Evolutionary conservation across 2,113 vertebrate genomes (phyloP).

Genomic region (Spheniscus mendiculus): DNA sequence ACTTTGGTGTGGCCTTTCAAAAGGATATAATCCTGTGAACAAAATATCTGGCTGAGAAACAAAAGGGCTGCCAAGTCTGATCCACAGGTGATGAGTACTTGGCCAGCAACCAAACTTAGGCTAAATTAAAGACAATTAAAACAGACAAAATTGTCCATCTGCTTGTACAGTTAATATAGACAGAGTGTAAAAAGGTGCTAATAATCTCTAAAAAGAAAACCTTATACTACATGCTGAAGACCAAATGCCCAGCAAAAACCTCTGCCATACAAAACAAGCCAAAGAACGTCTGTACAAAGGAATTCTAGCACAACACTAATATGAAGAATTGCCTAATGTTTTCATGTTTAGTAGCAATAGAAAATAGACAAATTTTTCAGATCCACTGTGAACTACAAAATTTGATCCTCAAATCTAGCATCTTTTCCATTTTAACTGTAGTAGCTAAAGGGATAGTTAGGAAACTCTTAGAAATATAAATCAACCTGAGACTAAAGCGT

Average conservation of each 20-base stretch:
- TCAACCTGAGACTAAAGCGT: neutral
- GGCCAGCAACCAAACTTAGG: conserved; percentile 61
- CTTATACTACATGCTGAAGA: neutral
- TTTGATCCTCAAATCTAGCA: neutral
- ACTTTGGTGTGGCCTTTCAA: conserved; percentile 55
- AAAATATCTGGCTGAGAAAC: conserved; percentile 22
- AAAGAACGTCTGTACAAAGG: neutral
- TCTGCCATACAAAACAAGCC: neutral
- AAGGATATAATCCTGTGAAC: conserved; percentile 44
- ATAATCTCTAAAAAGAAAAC: neutral
- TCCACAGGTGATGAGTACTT: conserved; percentile 71
- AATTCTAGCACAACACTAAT: neutral
- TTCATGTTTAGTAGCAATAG: neutral
- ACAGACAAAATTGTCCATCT: conserved; percentile 61
- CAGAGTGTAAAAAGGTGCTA: conserved; percentile 20
- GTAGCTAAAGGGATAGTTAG: neutral
- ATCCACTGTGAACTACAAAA: neutral
- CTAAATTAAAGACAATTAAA: conserved; percentile 48
- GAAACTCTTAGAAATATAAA: neutral
- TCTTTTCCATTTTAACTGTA: neutral
- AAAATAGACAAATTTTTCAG: neutral
- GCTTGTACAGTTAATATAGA: conserved; percentile 3
- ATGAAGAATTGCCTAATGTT: neutral
- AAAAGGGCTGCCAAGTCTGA: conserved; percentile 50
- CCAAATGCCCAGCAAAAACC: neutral